phyloP scores from a whole-genome alignment of 2,113 vertebrate species.

The Solenodon paradoxus region DNA sequence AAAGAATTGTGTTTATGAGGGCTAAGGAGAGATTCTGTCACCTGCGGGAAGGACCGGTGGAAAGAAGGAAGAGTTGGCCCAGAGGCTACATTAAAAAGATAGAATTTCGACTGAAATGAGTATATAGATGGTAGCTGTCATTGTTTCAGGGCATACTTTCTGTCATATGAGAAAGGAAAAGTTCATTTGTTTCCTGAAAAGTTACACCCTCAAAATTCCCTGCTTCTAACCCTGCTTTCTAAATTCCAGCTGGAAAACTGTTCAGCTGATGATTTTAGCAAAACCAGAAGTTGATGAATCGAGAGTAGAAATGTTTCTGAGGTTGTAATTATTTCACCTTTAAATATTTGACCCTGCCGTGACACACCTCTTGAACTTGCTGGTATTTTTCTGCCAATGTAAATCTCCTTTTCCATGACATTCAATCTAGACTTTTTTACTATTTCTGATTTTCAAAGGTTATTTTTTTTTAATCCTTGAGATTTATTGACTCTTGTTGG shows the following conservation, averaged over 20 bases:
- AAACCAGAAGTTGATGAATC: conserved; percentile 38
- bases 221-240: neutral
- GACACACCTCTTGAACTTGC: neutral
- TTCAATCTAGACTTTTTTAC: neutral
- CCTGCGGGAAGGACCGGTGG: neutral
- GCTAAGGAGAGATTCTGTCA: neutral
- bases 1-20: neutral
- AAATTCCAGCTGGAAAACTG: conserved; percentile 49
- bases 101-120: conserved; percentile 26
- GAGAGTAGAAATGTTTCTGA: neutral
- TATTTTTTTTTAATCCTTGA: conserved; percentile 31
- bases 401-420: neutral
- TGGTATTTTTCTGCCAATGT: neutral
- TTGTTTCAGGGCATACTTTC: neutral
- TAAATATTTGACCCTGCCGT: conserved; percentile 32
- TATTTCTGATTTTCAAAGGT: neutral
- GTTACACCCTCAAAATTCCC: neutral
- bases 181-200: neutral
- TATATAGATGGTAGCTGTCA: neutral
- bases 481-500: neutral
- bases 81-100: neutral
- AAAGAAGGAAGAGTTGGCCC: neutral
- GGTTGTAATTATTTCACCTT: neutral
- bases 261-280: conserved; percentile 48
- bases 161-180: neutral